Percentiles rank a stretch among this genome's conserved stretches.
Evolutionary conservation across 1,140 invertebrate genomes (phyloP).

Genomic region (Saccostrea glomerata): DNA sequence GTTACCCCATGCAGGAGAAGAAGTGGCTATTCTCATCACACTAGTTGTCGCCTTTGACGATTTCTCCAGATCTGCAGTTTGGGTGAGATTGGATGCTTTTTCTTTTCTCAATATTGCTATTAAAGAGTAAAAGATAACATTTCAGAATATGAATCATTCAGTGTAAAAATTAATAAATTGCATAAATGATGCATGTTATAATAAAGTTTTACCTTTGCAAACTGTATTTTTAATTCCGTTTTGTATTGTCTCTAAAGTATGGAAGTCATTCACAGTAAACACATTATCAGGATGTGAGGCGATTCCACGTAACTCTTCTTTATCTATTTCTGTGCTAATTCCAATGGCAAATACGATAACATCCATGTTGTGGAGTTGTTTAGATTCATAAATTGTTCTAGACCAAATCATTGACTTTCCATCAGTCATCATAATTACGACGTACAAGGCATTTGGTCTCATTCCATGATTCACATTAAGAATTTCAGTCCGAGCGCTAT

Average conservation of each 20-base stretch:
- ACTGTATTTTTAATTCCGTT: not conserved
- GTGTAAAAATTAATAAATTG: too few relatives aligned
- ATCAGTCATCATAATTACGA: constrained; percentile 50
- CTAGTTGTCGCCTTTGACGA: too few relatives aligned
- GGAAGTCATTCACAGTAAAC: constrained; percentile 27
- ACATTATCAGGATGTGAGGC: constrained; percentile 26
- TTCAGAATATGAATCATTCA: too few relatives aligned
- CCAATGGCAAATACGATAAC: constrained; percentile 40
- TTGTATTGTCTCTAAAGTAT: not conserved
- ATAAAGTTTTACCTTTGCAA: not conserved
- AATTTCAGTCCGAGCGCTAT: not conserved
- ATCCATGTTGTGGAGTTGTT: not conserved
- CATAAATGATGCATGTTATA: too few relatives aligned
- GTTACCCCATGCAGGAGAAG: too few relatives aligned
- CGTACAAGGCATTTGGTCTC: not conserved
- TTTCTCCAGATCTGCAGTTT: too few relatives aligned
- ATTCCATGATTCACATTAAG: not conserved
- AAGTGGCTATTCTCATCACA: too few relatives aligned
- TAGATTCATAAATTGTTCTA: not conserved
- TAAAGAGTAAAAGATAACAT: too few relatives aligned
- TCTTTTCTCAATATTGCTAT: too few relatives aligned
- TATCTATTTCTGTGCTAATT: constrained; percentile 27
- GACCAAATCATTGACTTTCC: constrained; percentile 25
- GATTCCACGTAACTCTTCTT: constrained; percentile 9
- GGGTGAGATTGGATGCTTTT: too few relatives aligned